Evolutionary conservation across 35 echinoderm and acorn worm species (phyloP), one percentile per base, ranked within the genome.

Genomic region (Apostichopus japonicus): DNA sequence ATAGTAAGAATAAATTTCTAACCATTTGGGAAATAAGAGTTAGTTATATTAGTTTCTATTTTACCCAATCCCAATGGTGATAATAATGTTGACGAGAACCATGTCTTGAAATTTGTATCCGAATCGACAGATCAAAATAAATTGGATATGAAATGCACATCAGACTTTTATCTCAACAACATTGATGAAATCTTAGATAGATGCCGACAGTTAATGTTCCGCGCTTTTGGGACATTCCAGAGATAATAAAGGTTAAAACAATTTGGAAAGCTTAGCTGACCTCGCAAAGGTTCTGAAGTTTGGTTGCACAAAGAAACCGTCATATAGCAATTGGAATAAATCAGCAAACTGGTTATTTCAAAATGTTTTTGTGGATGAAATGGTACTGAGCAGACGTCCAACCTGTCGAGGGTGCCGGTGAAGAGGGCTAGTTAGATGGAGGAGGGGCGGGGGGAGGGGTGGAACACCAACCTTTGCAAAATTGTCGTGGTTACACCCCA

Each of bases 11-110:
- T 16, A 75, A 75, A 75, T 19, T 75, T 75, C 22, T 73, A 73
- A 73, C 70, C 70, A 73, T 73, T 73, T 73, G 70, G 70, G 70
- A 65, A 17, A 65, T 65, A 65, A 65, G 62, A 73, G n/a, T 61
- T 61, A 5, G n/a, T 17, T 16, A 73, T 73, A 19, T 22, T 73
- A 73, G 5, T 22, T 73, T 73, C 62, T 65, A 17, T 65, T 73
- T 6, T 19, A 73, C 13, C 16, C 13, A 17, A 22, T 73, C 19
- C n/a, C n/a, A 73, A 16, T 73, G n/a, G 16, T 6, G 19, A 22
- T 22, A 19, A 22, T 73, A 17, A 73, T 19, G 70, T 73, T 73
- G 70, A 22, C 70, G 15, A 73, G 70, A 73, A 73, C n/a, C 70
- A 73, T 73, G 22, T 17, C 70, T 17, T 73, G 70, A 73, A 19